Evolutionary conservation across 2,113 vertebrate genomes (phyloP), one percentile per base, ranked within the genome.

Genomic region (Upupa epops): DNA sequence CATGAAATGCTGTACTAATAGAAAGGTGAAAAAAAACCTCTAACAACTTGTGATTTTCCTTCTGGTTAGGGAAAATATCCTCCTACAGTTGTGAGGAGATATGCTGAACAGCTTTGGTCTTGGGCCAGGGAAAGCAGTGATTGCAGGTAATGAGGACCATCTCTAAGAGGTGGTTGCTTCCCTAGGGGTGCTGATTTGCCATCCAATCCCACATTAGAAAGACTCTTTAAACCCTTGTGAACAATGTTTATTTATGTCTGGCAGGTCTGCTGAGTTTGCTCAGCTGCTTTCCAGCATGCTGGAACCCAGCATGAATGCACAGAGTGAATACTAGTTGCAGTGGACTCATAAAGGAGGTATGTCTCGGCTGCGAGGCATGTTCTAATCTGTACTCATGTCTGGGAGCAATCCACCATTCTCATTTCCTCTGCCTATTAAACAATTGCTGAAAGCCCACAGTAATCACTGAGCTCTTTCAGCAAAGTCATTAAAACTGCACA

Each of bases 271-370:
- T 70, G 49, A 11, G 42, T 93, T 93, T 96, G 77, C 81, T 95
- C 80, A 93, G 89, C 86, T 91, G 87, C 84, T 91, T 93, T 87
- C 34, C 48, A 64, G 78, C 92, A 84, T 76, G 78, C 94, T 92
- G 64, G 85, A 90, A 94, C 91, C 42, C 61, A 76, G 42, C 59
- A 28, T 70, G 81, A 89, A 55, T 45, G 86, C 3, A 3, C 59
- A 87, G 78, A 73, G 73, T 74, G 40, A 95, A 85, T 71, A 59
- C 68, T 45, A 37, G 31, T 88, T 78, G 76, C 36, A 88, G 13
- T 2, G 11, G 74, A 79, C 60, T 92, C 48, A 32, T 73, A 85
- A 82, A 79, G 0, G 7, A 86, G 80, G 54, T 82, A 40, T 89
- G 83, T 70, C 86, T 79, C 68, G 51, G 86, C 88, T 90, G 66